Evolutionary conservation across 2,113 vertebrate genomes (phyloP), one percentile per base, ranked within the genome.

Genomic region (Corydoras sp.): DNA sequence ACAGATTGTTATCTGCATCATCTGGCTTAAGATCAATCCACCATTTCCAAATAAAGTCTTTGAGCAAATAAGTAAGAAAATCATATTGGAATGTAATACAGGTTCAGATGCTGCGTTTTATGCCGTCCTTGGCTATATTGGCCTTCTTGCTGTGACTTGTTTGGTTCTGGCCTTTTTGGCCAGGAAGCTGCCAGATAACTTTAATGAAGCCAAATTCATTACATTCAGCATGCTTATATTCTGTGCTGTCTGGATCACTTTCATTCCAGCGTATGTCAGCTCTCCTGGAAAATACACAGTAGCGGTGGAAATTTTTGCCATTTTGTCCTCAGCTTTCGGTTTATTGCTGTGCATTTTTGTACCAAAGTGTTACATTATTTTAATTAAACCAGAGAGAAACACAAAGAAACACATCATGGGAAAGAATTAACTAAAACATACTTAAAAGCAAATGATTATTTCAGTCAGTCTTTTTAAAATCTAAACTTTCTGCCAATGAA

Each of bases 51-150:
- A 83, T 12, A 87, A 73, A 75, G 81, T 84, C 54, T 80, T 81
- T 7, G 82, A 62, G 79, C 78, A 76, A 30, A 81, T 67, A 58
- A 86, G 80, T 18, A 85, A 54, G 35, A 89, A 85, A 51, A 89
- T 90, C 0, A 78, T 88, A 69, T 77, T 90, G 48, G 86, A 89
- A 74, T 90, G 90, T 14, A 87, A 86, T 56, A 76, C 78, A 8
- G 83, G 82, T 1, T 85, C 83, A 2, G 75, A 80, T 56, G 54
- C 59, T n/a, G 81, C 76, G 7, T 85, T 81, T 74, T 85, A 73
- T 50, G 64, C 61, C 2, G 77, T 82, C 15, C 63, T 83, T 15
- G 82, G 79, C 9, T 85, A 85, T 15, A 80, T 85, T 55, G 79
- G 83, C 0, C 10, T 83, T 62, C 74, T 85, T 3, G 73, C 82